Percentiles rank a stretch among this genome's conserved stretches.
Conservation (phyloP, 30 jellyfish, hydroid and myxozoan species). For the Calvadosia cruxmelitensis region DNA sequence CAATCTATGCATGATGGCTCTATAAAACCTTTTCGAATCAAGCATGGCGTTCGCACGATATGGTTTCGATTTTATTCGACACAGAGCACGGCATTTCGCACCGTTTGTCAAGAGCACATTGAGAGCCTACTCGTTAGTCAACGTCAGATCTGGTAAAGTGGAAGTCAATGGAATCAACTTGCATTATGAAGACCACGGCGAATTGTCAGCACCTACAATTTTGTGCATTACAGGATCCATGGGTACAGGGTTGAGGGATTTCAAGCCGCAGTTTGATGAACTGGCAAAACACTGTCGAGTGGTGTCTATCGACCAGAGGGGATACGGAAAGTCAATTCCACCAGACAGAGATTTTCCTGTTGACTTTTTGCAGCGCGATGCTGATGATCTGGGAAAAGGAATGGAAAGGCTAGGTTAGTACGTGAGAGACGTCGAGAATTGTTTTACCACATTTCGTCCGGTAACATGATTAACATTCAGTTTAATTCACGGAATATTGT, state of each 20-base stretch:
- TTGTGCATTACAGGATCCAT: slow-evolving; percentile 90
- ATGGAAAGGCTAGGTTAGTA: slow-evolving; percentile 53
- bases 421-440: too few species aligned
- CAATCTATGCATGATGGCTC: too few species aligned
- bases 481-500: too few species aligned
- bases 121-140: too few species aligned
- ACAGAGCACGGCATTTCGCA: too few species aligned
- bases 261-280: slow-evolving; percentile 51
- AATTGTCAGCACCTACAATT: slow-evolving; percentile 8
- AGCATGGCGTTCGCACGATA: too few species aligned
- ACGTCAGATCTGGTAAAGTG: slow-evolving; percentile 24
- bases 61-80: too few species aligned
- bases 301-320: slow-evolving; percentile 75
- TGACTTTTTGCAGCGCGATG: slow-evolving; percentile 64
- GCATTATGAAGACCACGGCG: slow-evolving; percentile 16
- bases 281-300: slow-evolving; percentile 41
- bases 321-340: slow-evolving; percentile 68
- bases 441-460: too few species aligned
- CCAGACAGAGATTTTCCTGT: slow-evolving; percentile 54
- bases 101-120: too few species aligned
- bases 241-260: slow-evolving; percentile 59
- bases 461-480: too few species aligned
- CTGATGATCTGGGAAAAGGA: slow-evolving; percentile 63
- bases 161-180: slow-evolving; percentile 11
- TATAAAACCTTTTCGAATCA: too few species aligned